A percentile compares a stretch with the other conserved stretches of the same genome.
These are phyloP conservation scores for Hololepta plana DNA, from an alignment of 2,888 invertebrate species.

Conservation along the genomic window DNA sequence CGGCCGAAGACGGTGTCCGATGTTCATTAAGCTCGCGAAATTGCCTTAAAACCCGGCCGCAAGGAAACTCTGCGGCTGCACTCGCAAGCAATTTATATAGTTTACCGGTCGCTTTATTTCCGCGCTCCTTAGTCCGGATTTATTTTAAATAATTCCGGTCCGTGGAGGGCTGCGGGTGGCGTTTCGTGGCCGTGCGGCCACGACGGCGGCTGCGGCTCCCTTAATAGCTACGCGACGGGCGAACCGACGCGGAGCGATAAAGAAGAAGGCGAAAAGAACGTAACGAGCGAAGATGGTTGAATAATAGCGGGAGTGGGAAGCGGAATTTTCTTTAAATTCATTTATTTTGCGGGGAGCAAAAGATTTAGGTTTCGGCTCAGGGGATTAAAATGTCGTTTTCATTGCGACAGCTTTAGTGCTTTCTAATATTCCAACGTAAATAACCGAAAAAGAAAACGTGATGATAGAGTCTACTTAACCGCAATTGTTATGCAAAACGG, in stretches of 20 bases:
- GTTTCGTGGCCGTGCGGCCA: too few species aligned
- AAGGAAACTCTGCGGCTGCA: slow-evolving; percentile 5
- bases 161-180: too few species aligned
- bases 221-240: too few species aligned
- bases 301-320: too few species aligned
- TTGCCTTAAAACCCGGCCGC: too few species aligned
- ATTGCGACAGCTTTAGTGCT: slow-evolving; percentile 27
- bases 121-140: slow-evolving; percentile 17
- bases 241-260: too few species aligned
- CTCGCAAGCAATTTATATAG: slow-evolving; percentile 18
- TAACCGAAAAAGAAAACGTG: slow-evolving; percentile 26
- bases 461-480: slow-evolving; percentile 27
- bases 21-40: slow-evolving; percentile 10
- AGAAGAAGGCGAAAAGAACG: slow-evolving; percentile 19
- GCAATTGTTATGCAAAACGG: slow-evolving; percentile 31
- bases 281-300: too few species aligned
- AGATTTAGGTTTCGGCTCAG: slow-evolving; percentile 17
- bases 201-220: too few species aligned
- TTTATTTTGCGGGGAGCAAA: slow-evolving; percentile 23
- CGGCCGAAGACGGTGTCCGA: slow-evolving; percentile 5
- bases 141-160: slow-evolving; percentile 17
- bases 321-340: slow-evolving; percentile 27
- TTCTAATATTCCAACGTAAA: slow-evolving; percentile 28
- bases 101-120: slow-evolving; percentile 17
- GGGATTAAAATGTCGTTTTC: slow-evolving; percentile 29